These are phyloP conservation scores for Ophioninae sp. DNA, from an alignment of 2,888 invertebrate species.

Conservation along the genomic window DNA sequence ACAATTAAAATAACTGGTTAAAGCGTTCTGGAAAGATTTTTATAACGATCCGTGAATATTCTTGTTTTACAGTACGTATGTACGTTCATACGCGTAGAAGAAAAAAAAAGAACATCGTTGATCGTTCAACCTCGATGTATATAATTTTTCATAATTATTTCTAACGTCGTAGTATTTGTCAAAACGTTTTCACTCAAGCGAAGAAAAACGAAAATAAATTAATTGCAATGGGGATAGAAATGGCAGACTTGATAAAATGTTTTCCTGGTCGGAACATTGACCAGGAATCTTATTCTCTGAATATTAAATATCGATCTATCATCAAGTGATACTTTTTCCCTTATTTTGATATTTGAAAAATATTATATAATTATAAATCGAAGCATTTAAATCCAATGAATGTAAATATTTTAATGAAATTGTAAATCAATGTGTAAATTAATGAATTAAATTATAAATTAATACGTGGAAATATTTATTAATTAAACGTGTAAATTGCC, in stretches of 20 bases:
- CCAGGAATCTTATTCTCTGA: too few species aligned
- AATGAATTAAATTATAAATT: too few species aligned
- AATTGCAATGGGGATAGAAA: background rate
- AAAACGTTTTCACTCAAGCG: constrained; percentile 34
- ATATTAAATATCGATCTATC: too few species aligned
- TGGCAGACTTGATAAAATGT: constrained; percentile 14
- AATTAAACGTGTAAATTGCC: too few species aligned
- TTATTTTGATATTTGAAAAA: too few species aligned
- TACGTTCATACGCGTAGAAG: background rate
- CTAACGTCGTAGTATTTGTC: constrained; percentile 28
- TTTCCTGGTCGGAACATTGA: too few species aligned
- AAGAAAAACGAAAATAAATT: background rate
- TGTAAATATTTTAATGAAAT: too few species aligned
- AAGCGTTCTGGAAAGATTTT: constrained; percentile 45
- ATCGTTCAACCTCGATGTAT: constrained; percentile 22
- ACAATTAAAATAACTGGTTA: constrained; percentile 61
- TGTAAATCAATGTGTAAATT: too few species aligned
- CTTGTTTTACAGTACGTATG: background rate
- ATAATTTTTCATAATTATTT: constrained; percentile 55
- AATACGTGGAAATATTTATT: too few species aligned
- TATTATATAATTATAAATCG: too few species aligned
- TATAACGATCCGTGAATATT: constrained; percentile 7
- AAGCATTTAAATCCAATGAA: too few species aligned
- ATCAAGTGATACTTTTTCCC: too few species aligned
- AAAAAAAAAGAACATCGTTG: constrained; percentile 3